phyloP scores from a whole-genome alignment of 2,888 invertebrate genomes.

The Mechanitis mazaeus region DNA sequence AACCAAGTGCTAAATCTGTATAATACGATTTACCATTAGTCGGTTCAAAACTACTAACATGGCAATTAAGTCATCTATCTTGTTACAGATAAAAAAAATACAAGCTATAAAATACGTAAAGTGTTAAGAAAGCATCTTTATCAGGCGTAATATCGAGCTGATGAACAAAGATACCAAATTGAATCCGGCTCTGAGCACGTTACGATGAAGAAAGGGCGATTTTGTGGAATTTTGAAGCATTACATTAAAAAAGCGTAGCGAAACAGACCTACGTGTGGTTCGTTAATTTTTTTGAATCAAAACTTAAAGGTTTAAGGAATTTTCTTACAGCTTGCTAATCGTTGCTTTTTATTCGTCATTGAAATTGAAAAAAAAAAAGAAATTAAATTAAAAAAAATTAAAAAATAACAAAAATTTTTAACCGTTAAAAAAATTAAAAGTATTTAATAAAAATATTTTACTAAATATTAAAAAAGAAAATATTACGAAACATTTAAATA shows the following conservation, averaged over 20 bases:
- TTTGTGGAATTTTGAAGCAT: constrained; percentile 38
- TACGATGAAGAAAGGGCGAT: constrained; percentile 35
- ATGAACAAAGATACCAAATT: constrained; percentile 58
- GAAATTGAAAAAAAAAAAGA: no score
- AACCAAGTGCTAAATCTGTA: no score
- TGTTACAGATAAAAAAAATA: neutral
- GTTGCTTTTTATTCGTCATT: no score
- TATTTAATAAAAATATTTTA: no score
- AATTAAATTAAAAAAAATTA: no score
- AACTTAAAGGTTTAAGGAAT: neutral
- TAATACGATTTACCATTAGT: no score
- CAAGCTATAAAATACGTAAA: neutral
- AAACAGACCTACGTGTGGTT: constrained; percentile 45
- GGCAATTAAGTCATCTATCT: neutral
- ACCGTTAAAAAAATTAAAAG: no score
- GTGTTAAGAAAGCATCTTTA: constrained; percentile 8
- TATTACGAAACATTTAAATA: no score
- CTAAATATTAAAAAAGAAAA: no score
- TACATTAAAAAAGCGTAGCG: constrained; percentile 54
- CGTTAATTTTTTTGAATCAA: constrained; percentile 39
- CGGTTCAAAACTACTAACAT: no score
- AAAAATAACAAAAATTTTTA: no score
- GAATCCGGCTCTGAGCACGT: constrained; percentile 53
- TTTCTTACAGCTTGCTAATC: no score
- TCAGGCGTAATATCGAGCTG: constrained; percentile 17